These are phyloP conservation scores for Perithous albicinctus DNA, from an alignment of 2,888 invertebrate species.

Conservation along the genomic window DNA sequence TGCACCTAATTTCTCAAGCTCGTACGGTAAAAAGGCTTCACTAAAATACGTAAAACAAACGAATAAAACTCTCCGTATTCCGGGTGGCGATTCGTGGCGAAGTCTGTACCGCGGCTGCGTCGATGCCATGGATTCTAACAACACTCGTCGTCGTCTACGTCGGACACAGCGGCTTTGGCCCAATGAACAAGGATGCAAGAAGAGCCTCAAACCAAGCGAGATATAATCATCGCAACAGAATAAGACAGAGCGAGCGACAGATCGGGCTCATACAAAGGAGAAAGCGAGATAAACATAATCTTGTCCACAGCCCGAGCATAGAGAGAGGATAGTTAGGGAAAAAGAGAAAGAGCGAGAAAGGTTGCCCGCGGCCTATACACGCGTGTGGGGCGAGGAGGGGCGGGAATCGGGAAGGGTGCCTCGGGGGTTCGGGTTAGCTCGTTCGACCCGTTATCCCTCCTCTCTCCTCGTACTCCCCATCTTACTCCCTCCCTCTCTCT, in stretches of 20 bases:
- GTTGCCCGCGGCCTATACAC: slow-evolving; percentile 58
- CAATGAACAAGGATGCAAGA: slow-evolving; percentile 48
- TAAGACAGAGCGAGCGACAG: neutral
- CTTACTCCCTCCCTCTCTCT: no score
- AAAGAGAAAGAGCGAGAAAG: slow-evolving; percentile 66
- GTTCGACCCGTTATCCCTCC: slow-evolving; percentile 85
- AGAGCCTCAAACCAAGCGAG: slow-evolving; percentile 26
- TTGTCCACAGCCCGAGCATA: slow-evolving; percentile 36
- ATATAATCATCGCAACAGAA: slow-evolving; percentile 55
- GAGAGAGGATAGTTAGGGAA: slow-evolving; percentile 31
- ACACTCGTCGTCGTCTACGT: slow-evolving; percentile 35
- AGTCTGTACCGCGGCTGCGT: slow-evolving; percentile 65
- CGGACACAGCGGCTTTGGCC: slow-evolving; percentile 32
- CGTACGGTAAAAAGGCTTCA: slow-evolving; percentile 22
- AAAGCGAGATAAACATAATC: slow-evolving; percentile 45
- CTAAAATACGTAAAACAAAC: slow-evolving; percentile 47
- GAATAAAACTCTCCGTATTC: slow-evolving; percentile 62
- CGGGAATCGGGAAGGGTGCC: slow-evolving; percentile 60
- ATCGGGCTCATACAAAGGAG: neutral
- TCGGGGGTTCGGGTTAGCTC: slow-evolving; percentile 83
- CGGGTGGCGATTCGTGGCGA: slow-evolving; percentile 53
- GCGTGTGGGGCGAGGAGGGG: slow-evolving; percentile 31
- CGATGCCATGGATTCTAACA: slow-evolving; percentile 66
- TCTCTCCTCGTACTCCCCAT: slow-evolving; percentile 71
- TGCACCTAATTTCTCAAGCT: neutral